Conservation (phyloP, 2,113 vertebrate species). For the Pogonocichla stellata region DNA sequence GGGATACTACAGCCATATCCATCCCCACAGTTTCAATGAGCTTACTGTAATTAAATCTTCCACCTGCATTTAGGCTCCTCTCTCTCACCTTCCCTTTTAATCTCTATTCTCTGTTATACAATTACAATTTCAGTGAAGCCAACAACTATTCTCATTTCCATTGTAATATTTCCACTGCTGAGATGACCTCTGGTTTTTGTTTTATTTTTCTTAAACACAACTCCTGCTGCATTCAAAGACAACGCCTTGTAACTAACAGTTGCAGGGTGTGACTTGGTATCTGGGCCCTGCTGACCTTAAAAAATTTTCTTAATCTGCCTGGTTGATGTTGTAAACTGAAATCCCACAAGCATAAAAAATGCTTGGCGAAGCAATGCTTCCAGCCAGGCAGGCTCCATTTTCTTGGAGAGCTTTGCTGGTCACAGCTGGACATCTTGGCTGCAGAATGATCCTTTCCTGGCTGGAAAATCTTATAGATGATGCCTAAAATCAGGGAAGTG, state of each 20-base stretch:
- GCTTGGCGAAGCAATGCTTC: background rate
- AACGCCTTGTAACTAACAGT: background rate
- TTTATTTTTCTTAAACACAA: background rate
- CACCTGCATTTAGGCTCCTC: background rate
- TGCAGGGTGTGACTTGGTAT: constrained; percentile 36
- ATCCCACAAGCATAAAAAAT: background rate
- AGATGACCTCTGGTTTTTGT: background rate
- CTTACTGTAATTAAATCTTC: background rate
- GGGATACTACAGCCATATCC: background rate
- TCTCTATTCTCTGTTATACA: background rate
- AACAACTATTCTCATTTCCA: background rate
- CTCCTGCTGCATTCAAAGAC: background rate
- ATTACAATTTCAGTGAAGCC: background rate
- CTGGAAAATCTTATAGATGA: background rate
- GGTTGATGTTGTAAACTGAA: constrained; percentile 18
- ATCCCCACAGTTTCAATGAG: background rate
- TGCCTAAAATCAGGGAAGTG: background rate
- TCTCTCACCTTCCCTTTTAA: constrained; percentile 7
- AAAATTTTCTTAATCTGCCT: background rate
- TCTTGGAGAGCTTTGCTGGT: background rate
- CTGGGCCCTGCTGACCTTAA: constrained; percentile 9
- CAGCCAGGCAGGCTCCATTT: background rate
- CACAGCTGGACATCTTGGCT: constrained; percentile 19
- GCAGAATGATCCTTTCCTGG: background rate
- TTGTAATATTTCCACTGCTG: background rate